These are phyloP conservation scores for Zaprionus lineosus DNA, from an alignment of 2,888 invertebrate species.

Conservation along the genomic window DNA sequence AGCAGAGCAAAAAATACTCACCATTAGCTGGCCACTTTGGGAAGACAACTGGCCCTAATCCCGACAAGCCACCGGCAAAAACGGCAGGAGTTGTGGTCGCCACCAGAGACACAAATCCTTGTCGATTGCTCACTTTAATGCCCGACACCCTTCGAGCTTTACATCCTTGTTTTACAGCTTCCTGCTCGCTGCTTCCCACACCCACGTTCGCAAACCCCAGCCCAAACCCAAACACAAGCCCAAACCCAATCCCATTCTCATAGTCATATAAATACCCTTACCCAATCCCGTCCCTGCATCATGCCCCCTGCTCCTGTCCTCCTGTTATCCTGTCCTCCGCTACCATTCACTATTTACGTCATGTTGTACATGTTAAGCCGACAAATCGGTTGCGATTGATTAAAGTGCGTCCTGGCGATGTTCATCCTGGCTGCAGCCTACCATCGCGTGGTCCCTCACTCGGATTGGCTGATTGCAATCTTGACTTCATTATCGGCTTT, in stretches of 20 bases:
- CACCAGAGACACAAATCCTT: slow-evolving; percentile 59
- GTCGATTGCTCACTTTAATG: slow-evolving; percentile 76
- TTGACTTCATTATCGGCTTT: slow-evolving; percentile 70
- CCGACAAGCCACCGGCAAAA: slow-evolving; percentile 46
- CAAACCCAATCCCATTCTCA: background rate
- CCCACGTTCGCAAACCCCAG: slow-evolving; percentile 2
- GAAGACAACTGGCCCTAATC: slow-evolving; percentile 66
- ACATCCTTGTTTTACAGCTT: background rate
- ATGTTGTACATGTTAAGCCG: slow-evolving; percentile 81
- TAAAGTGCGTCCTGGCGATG: slow-evolving; percentile 72
- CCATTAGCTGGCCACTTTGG: slow-evolving; percentile 70
- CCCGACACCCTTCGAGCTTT: slow-evolving; percentile 48
- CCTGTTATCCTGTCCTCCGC: no score
- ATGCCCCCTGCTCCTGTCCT: no score
- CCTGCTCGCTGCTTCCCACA: slow-evolving; percentile 1
- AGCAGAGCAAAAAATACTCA: background rate
- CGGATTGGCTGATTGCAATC: slow-evolving; percentile 54
- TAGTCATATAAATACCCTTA: slow-evolving; percentile 8
- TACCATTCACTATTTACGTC: slow-evolving; percentile 74
- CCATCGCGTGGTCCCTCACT: background rate
- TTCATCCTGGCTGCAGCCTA: slow-evolving; percentile 28
- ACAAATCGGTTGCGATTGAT: slow-evolving; percentile 82
- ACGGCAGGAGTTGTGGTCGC: slow-evolving; percentile 4
- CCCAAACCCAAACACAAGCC: background rate
- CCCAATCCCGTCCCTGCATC: slow-evolving; percentile 4